A percentile compares a stretch with the other conserved stretches of the same genome.
Evolutionary conservation across 2,888 invertebrate genomes (phyloP).

Genomic region (Piscicola geometra): DNA sequence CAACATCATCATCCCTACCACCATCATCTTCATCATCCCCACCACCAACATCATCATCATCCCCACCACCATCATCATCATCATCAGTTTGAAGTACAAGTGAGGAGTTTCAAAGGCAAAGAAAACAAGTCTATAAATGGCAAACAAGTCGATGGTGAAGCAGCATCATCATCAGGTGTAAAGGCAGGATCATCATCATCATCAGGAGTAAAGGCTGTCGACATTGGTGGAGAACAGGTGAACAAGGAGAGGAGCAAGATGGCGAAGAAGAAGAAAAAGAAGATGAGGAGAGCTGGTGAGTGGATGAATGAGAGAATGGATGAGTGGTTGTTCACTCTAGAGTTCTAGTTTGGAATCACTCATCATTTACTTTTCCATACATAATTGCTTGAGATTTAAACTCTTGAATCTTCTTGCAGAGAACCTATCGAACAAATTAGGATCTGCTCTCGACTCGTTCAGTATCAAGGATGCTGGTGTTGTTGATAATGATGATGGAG

Average conservation of each 20-base stretch:
- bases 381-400: too few species aligned
- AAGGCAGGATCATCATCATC: not conserved
- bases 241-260: not conserved
- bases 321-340: too few species aligned
- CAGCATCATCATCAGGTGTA: not conserved
- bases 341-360: too few species aligned
- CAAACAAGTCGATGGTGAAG: too few species aligned
- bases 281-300: not conserved
- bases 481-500: not conserved
- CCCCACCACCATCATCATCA: too few species aligned
- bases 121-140: not conserved
- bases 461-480: not conserved
- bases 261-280: constrained; percentile 2
- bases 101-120: not conserved
- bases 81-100: constrained; percentile 5
- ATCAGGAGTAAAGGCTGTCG: not conserved
- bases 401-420: not conserved
- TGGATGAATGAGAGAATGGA: too few species aligned
- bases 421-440: not conserved
- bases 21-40: too few species aligned
- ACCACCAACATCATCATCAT: too few species aligned
- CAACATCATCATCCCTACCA: too few species aligned
- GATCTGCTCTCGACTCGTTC: constrained; percentile 8
- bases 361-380: too few species aligned
- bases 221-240: not conserved